Evolutionary conservation across 2,888 invertebrate species (phyloP), one percentile per base, ranked within the genome.

Genomic region (Dermolepida albohirtum): DNA sequence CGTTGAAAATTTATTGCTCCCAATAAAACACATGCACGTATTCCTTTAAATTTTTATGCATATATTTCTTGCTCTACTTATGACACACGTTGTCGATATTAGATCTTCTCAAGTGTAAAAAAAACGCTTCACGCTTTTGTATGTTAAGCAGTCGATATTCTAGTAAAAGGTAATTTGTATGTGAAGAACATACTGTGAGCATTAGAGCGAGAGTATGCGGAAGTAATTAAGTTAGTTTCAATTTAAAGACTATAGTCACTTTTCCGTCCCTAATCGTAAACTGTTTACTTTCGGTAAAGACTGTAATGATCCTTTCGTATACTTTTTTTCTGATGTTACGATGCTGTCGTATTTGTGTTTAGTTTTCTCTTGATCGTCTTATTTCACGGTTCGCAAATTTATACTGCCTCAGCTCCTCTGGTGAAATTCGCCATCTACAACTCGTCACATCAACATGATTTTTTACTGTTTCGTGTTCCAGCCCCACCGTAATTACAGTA

Each of bases 341-440:
- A 43, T 57, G 43, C 22, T 16, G 43, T 47, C 59, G 59, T 52
- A 59, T 67, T 67, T 67, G 66, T 79, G 76, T 78, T 78, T 77
- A 76, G 76, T 73, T 75, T 76, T 75, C 76, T 77, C 75, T 77
- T 78, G 80, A 80, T 81, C 79, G 78, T 77, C 80, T 80, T 80
- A 81, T 81, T 81, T 81, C 80, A 81, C 80, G 81, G 80, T 76
- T 81, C 80, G 80, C 79, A 80, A 80, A 78, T 77, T 78, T 77
- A 78, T 50, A 64, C 51, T 29, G 65, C 43, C 52, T 39, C 54
- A 41, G 51, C 64, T 63, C 64, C 40, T 51, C 49, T 50, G 16
- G 47, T 29, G 59, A 47, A 62, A 62, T 62, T 62, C 59, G 34
- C 59, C 47, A 62, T 62, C 59, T 62, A 62, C 65, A 65, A 65